Evolutionary conservation across 37 sponge, comb jelly and placozoan genomes (phyloP).

Genomic region (Ianthella basta): DNA sequence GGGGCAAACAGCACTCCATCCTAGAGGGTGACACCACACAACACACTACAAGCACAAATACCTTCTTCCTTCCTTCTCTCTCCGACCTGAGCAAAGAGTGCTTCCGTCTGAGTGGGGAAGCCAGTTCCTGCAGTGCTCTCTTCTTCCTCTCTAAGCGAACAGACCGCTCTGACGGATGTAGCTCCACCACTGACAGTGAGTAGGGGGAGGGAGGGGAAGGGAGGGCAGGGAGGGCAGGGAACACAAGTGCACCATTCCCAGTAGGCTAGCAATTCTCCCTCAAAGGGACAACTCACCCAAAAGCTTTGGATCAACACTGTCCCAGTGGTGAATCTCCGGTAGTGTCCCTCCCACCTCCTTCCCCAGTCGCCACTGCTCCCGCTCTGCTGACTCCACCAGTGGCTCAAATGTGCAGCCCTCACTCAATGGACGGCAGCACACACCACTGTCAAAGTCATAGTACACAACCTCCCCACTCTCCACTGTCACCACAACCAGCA

Average conservation of each 20-base stretch:
- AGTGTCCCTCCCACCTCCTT: slow-evolving; percentile 32
- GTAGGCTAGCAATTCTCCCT: not conserved
- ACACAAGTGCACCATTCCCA: not conserved
- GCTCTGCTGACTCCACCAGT: slow-evolving; percentile 9
- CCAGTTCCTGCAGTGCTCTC: slow-evolving; percentile 16
- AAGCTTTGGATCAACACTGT: slow-evolving; percentile 64
- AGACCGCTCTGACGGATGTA: not conserved
- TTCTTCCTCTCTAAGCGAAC: slow-evolving; percentile 10
- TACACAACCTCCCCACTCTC: not conserved
- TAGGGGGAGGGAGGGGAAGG: not conserved
- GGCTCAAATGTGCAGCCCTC: slow-evolving; percentile 20
- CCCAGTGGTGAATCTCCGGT: slow-evolving; percentile 66
- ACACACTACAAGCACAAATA: not conserved
- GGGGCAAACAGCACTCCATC: not conserved
- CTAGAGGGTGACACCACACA: not conserved
- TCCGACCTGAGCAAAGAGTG: not conserved
- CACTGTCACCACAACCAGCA: not conserved
- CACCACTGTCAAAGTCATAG: slow-evolving; percentile 12
- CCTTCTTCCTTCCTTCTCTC: not conserved
- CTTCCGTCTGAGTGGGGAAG: not conserved
- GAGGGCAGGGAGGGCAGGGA: not conserved
- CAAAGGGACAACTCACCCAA: slow-evolving; percentile 37
- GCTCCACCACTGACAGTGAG: slow-evolving; percentile 11
- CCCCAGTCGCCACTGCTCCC: slow-evolving; percentile 38
- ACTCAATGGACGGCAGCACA: not conserved